Percentiles rank a stretch among this genome's conserved stretches.
These are phyloP conservation scores for Botia almorhae DNA, from an alignment of 2,797 vertebrate species.

Conservation along the genomic window DNA sequence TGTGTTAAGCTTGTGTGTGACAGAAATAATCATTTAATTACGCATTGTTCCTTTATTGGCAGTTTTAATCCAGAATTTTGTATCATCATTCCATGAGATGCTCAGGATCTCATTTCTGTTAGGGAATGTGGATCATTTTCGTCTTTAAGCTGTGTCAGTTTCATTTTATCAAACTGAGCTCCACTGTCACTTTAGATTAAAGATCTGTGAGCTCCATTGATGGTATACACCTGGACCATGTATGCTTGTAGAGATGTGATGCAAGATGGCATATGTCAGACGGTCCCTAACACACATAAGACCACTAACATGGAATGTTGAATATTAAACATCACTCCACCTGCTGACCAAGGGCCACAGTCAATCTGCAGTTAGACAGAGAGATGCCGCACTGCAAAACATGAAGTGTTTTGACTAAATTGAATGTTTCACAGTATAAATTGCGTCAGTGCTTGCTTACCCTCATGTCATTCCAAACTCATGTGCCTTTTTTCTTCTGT, in stretches of 20 bases:
- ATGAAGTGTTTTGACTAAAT: neutral
- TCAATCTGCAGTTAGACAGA: conserved; percentile 13
- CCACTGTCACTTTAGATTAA: conserved; percentile 28
- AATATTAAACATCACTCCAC: conserved; percentile 11
- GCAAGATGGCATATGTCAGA: conserved; percentile 39
- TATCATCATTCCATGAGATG: conserved; percentile 11
- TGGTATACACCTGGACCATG: neutral
- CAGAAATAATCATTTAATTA: neutral
- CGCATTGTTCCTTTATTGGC: neutral
- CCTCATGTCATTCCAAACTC: neutral
- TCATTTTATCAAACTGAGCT: conserved; percentile 21
- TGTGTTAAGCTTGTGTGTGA: conserved; percentile 14
- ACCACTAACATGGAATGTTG: conserved; percentile 24
- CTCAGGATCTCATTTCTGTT: neutral
- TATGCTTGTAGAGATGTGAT: conserved; percentile 35
- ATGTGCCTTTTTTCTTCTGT: neutral
- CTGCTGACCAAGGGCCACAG: conserved; percentile 7
- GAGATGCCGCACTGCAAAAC: neutral
- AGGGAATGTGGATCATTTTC: conserved; percentile 22
- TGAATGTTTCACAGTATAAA: neutral
- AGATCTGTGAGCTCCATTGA: neutral
- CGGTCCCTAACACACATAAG: conserved; percentile 10
- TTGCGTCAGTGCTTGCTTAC: neutral
- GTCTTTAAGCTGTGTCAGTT: conserved; percentile 17
- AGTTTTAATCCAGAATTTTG: neutral